These are phyloP conservation scores for Amblyopsis hoosieri DNA, from an alignment of 2,797 vertebrate species.

Conservation along the genomic window DNA sequence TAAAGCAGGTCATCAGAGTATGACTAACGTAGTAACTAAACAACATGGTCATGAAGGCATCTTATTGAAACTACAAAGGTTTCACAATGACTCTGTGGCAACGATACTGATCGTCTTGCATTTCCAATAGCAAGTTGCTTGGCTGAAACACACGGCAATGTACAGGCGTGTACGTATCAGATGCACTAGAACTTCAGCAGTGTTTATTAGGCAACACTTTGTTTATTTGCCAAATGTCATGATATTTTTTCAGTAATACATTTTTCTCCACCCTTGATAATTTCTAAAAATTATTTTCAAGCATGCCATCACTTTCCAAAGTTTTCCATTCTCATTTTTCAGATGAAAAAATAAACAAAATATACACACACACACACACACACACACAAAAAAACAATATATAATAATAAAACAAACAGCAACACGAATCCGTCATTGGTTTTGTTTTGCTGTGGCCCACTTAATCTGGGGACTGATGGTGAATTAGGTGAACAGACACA, in stretches of 20 bases:
- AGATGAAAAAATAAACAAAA: not conserved
- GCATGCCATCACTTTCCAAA: slow-evolving; percentile 14
- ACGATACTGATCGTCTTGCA: too few species aligned
- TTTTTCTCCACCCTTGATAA: slow-evolving; percentile 42
- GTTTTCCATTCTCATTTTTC: slow-evolving; percentile 33
- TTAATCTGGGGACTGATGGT: slow-evolving; percentile 34
- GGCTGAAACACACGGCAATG: slow-evolving; percentile 15
- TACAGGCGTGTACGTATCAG: slow-evolving; percentile 7
- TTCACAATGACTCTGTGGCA: too few species aligned
- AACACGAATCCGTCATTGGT: slow-evolving; percentile 33
- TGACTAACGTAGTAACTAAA: too few species aligned
- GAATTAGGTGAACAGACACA: slow-evolving; percentile 32
- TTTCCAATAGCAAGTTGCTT: slow-evolving; percentile 1
- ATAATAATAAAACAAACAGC: too few species aligned
- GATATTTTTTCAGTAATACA: slow-evolving; percentile 44
- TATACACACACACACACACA: too few species aligned
- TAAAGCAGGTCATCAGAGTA: too few species aligned
- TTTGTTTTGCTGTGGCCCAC: slow-evolving; percentile 27
- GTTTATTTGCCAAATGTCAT: slow-evolving; percentile 47
- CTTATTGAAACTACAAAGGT: too few species aligned
- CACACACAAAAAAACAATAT: too few species aligned
- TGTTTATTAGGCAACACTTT: slow-evolving; percentile 30
- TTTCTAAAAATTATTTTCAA: slow-evolving; percentile 43
- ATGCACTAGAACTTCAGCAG: slow-evolving; percentile 36
- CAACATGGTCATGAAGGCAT: too few species aligned